Percentiles rank a stretch among this genome's conserved stretches.
phyloP scores from a whole-genome alignment of 2,113 vertebrate species.

The Lophura nycthemera region DNA sequence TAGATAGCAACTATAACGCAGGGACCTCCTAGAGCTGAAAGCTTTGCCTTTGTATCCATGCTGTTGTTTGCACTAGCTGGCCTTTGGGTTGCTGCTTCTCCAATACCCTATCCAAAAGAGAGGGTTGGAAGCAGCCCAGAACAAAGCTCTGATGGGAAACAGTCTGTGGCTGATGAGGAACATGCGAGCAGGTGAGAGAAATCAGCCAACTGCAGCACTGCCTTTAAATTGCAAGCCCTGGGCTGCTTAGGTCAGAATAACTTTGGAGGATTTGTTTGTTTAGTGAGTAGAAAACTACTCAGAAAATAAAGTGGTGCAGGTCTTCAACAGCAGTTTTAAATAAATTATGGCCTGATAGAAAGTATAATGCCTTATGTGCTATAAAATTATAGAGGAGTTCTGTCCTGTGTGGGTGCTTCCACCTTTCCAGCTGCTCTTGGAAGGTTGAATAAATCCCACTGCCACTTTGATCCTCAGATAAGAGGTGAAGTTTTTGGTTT shows the following conservation, averaged over 20 bases:
- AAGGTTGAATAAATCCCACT: not conserved
- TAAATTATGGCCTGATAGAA: not conserved
- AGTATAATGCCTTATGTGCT: not conserved
- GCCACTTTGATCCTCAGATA: not conserved
- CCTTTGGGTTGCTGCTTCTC: not conserved
- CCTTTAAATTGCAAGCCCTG: not conserved
- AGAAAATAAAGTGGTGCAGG: not conserved
- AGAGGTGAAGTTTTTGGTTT: not conserved
- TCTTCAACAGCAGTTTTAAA: not conserved
- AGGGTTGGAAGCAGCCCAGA: not conserved
- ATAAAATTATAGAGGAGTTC: not conserved
- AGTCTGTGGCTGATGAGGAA: not conserved
- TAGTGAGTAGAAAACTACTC: not conserved
- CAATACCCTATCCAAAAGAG: not conserved
- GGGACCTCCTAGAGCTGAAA: not conserved
- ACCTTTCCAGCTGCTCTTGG: not conserved
- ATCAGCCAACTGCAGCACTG: not conserved
- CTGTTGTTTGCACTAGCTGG: not conserved
- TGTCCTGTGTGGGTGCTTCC: not conserved
- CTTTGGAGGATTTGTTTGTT: accelerated
- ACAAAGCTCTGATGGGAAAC: not conserved
- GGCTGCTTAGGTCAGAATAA: accelerated
- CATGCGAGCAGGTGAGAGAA: not conserved
- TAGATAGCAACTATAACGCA: not conserved
- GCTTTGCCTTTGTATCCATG: not conserved